A percentile compares a stretch with the other conserved stretches of the same genome.
These are phyloP conservation scores for Huso huso DNA, from an alignment of 2,797 vertebrate species.

Conservation along the genomic window DNA sequence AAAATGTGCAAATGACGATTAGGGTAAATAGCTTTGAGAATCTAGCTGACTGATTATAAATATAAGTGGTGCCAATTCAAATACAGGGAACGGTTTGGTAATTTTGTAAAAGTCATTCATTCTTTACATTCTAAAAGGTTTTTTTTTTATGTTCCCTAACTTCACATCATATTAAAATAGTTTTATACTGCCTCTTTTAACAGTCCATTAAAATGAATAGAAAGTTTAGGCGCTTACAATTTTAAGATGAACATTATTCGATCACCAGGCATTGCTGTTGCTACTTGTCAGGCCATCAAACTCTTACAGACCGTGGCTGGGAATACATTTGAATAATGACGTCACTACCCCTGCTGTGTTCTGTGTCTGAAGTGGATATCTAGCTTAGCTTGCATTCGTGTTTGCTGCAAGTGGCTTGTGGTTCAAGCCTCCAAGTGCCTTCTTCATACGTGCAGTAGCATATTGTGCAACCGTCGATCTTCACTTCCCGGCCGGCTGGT, in stretches of 20 bases:
- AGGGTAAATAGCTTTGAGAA: too few species aligned
- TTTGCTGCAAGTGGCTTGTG: conserved; percentile 92
- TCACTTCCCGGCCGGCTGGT: conserved; percentile 91
- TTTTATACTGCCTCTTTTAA: conserved; percentile 44
- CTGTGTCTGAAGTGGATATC: conserved; percentile 18
- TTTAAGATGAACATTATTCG: conserved; percentile 35
- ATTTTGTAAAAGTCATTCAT: conserved; percentile 30
- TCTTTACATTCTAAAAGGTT: conserved; percentile 59
- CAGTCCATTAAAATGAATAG: conserved; percentile 50
- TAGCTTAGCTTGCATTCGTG: conserved; percentile 92
- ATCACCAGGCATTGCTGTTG: background rate
- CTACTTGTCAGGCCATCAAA: background rate
- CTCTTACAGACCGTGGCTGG: background rate
- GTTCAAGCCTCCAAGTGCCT: conserved; percentile 91
- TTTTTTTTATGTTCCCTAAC: conserved; percentile 45
- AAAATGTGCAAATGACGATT: too few species aligned
- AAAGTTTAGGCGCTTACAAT: conserved; percentile 44
- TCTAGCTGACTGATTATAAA: too few species aligned
- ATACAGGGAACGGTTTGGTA: background rate
- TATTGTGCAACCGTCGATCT: conserved; percentile 93
- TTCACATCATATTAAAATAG: conserved; percentile 60
- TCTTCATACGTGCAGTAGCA: conserved; percentile 98
- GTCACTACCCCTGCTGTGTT: background rate
- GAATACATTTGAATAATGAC: background rate
- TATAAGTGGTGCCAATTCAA: too few species aligned